phyloP scores from a whole-genome alignment of 2,113 vertebrate genomes.

The Abramis brama region DNA sequence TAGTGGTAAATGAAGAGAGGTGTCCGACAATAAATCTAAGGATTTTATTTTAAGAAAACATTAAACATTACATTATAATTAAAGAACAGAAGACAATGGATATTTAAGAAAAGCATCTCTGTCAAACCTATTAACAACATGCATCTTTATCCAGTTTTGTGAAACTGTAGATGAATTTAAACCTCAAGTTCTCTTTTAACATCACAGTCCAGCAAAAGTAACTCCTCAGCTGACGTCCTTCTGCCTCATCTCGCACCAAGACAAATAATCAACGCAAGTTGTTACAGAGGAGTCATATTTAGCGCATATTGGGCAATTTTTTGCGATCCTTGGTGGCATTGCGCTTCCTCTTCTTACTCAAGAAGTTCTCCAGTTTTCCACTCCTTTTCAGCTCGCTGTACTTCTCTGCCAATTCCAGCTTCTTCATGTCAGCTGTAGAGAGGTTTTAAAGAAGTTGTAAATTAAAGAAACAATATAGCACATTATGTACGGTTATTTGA shows the following conservation, averaged over 20 bases:
- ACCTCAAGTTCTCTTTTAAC: background rate
- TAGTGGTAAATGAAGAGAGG: background rate
- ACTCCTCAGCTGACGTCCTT: background rate
- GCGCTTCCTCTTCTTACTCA: conserved; percentile 91
- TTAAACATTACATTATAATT: background rate
- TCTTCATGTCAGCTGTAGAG: conserved; percentile 83
- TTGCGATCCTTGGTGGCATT: conserved; percentile 90
- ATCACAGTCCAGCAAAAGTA: background rate
- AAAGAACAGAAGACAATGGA: background rate
- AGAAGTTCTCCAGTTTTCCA: conserved; percentile 90
- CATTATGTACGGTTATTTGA: background rate
- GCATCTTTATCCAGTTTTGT: background rate
- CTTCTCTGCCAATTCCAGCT: conserved; percentile 87
- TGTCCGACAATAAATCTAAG: background rate
- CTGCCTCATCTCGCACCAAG: background rate
- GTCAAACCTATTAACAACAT: background rate
- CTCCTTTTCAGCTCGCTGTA: conserved; percentile 87
- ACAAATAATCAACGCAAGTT: background rate
- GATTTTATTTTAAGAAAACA: background rate
- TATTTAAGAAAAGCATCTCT: background rate
- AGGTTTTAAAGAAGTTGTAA: background rate
- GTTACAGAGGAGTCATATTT: background rate
- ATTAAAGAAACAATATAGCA: background rate
- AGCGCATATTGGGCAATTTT: conserved; percentile 75
- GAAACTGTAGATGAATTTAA: background rate